Percentiles rank a stretch among this genome's conserved stretches.
These are phyloP conservation scores for Amphiprion ocellaris DNA, from an alignment of 2,113 vertebrate genomes.

Conservation along the genomic window DNA sequence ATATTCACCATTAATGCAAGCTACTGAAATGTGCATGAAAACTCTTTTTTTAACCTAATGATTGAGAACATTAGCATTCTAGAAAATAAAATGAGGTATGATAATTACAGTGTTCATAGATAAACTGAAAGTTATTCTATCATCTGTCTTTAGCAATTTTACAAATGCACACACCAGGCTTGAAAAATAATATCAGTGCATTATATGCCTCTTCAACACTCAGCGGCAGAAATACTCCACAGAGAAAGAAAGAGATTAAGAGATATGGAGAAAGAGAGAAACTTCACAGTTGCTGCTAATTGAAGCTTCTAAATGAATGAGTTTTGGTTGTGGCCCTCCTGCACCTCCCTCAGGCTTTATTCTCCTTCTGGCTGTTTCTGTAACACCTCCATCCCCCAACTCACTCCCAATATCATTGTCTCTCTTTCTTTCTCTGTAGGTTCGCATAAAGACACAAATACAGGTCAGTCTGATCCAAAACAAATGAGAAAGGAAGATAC, in stretches of 20 bases:
- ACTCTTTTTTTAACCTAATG: constrained; percentile 26
- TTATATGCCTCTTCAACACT: constrained; percentile 57
- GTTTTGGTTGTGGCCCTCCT: constrained; percentile 78
- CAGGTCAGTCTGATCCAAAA: constrained; percentile 81
- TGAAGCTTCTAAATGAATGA: constrained; percentile 38
- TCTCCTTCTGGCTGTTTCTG: constrained; percentile 74
- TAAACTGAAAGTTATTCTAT: constrained; percentile 46
- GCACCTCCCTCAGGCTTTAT: constrained; percentile 73
- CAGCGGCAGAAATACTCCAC: constrained; percentile 75
- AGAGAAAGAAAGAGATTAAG: constrained; percentile 87
- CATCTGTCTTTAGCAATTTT: constrained; percentile 66
- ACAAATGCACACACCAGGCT: constrained; percentile 73
- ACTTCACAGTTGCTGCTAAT: constrained; percentile 62
- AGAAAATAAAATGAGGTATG: constrained; percentile 60
- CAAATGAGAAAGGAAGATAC: constrained; percentile 79
- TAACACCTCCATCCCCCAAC: constrained; percentile 39
- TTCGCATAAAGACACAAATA: constrained; percentile 84
- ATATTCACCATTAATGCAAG: constrained; percentile 37
- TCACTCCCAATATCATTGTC: constrained; percentile 78
- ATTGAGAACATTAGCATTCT: constrained; percentile 49
- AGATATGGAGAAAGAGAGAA: constrained; percentile 88
- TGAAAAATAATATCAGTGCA: constrained; percentile 66
- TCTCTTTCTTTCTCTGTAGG: constrained; percentile 88
- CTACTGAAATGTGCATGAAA: constrained; percentile 53
- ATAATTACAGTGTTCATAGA: constrained; percentile 50